A percentile compares a stretch with the other conserved stretches of the same genome.
Conservation (phyloP, 2,797 vertebrate species). For the Naso thynnoides region DNA sequence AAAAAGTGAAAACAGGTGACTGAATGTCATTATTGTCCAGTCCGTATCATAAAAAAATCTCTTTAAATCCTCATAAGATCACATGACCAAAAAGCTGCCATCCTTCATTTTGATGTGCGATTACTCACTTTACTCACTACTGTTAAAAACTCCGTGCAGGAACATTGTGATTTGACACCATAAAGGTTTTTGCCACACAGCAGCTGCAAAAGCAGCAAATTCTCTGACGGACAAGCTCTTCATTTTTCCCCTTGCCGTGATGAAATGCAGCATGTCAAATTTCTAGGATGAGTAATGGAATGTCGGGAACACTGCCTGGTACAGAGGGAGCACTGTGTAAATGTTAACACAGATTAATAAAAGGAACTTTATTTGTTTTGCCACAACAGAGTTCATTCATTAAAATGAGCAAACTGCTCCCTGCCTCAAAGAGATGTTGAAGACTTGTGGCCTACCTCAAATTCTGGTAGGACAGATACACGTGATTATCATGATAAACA, state of each 20-base stretch:
- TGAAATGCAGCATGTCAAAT: constrained; percentile 10
- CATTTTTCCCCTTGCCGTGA: background rate
- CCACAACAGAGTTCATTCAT: background rate
- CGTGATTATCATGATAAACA: background rate
- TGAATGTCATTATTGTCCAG: background rate
- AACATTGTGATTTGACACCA: constrained; percentile 3
- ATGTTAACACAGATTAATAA: background rate
- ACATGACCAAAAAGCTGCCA: background rate
- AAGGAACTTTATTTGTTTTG: background rate
- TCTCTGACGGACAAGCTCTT: background rate
- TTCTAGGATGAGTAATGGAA: background rate
- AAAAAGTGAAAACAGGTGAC: background rate
- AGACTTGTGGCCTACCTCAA: background rate
- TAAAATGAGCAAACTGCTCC: background rate
- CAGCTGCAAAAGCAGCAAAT: background rate
- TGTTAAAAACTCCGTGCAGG: constrained; percentile 1
- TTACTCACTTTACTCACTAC: constrained; percentile 10
- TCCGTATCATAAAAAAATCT: background rate
- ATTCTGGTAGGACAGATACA: background rate
- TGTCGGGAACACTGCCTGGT: background rate
- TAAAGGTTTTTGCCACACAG: background rate
- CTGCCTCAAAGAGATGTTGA: no score
- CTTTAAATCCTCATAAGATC: background rate
- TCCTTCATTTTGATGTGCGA: constrained; percentile 5
- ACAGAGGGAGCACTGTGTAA: background rate